Base-by-base conservation (phyloP, 1,140 invertebrate genomes). In the Halictus rubicundus region DNA sequence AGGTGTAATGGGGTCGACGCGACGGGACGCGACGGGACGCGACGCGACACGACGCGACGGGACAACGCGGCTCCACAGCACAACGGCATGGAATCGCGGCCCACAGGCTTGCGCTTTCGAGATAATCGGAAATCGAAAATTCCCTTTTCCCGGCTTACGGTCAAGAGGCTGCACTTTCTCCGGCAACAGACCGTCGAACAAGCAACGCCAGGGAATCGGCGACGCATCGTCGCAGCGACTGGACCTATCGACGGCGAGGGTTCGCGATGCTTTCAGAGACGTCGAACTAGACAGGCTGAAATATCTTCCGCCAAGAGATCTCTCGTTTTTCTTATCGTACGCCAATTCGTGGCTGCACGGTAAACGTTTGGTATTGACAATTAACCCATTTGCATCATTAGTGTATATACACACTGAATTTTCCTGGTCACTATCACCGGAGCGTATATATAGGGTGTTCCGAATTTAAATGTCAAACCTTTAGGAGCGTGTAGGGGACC, bases 111-210 rank as follows among this genome's bases (percentile, higher is more conserved):
- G 68, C 77, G 61, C 81, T 80, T 66, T 39, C 61, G 54, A 27
- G 63, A 80, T 68, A 70, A 80, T 80, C 71, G 77, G 82, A 83
- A 84, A 85, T 85, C 77, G 83, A 84, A 80, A 80, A 76, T 39
- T 72, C 68, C 59, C 63, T 54, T 60, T 61, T 32, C 37, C 46
- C 49, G 25, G 39, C 71, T 68, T 83, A 49, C 68, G 82, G 73
- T 85, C 78, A 81, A 81, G 69, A 57, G 59, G 32, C 21, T 32
- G 70, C 73, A 85, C 82, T 85, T 84, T 85, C 83, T 76, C 73
- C 72, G 72, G 32, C 81, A 76, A 83, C 57, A 59, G 54, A 21
- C 54, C 8, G n/a, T 57, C 21, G 54, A 57, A 57, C 54, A 21
- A 9, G 54, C 54, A n/a, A n/a, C 21, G 19, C 54, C 21, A 19